Evolutionary conservation across 2,888 invertebrate genomes (phyloP), one percentile per base, ranked within the genome.

Genomic region (Mythimna loreyi): DNA sequence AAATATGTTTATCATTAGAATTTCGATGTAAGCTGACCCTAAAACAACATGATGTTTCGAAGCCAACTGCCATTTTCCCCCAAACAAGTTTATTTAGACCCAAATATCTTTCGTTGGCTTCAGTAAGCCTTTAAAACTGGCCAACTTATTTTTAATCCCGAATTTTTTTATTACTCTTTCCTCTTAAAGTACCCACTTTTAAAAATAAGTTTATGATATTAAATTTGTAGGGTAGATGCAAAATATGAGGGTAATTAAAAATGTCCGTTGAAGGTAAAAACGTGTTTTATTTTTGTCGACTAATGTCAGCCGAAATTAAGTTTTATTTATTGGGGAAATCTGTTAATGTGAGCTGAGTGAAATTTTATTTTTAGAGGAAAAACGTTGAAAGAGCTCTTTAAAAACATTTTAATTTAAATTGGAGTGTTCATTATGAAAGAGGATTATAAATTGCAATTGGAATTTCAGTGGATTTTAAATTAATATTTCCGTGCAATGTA

Each of bases 111-210:
- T 61, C 49, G 5, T 30, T 28, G 53, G 66, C 66, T 82, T 56
- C 52, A 8, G 67, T 80, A 65, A 69, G 49, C 72, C 36, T 53
- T 66, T 67, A 67, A 74, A 74, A 71, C 67, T 53, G 64, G 21
- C 33, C 56, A 75, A 68, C 58, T 68, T 79, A 66, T 53, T 59
- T 75, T 23, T 59, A 62, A 75, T 71, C 66, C 56, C 56, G 62
- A 47, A 62, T 72, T 65, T 69, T 81, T 28, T 80, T 72, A 69
- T 65, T 50, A 65, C 56, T 45, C 68, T 61, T 56, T 45, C 45
- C 57, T 23, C 36, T 53, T 40, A 21, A 25, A 33, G 52, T 40
- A 58, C 28, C 28, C 4, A 28, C 40, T 62, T 62, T 19, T n/a
- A 53, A 60, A 61, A 61, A 50, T 28, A 56, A 67, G 23, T 62